phyloP scores from a whole-genome alignment of 2,113 vertebrate species.

The Engraulis encrasicolus region DNA sequence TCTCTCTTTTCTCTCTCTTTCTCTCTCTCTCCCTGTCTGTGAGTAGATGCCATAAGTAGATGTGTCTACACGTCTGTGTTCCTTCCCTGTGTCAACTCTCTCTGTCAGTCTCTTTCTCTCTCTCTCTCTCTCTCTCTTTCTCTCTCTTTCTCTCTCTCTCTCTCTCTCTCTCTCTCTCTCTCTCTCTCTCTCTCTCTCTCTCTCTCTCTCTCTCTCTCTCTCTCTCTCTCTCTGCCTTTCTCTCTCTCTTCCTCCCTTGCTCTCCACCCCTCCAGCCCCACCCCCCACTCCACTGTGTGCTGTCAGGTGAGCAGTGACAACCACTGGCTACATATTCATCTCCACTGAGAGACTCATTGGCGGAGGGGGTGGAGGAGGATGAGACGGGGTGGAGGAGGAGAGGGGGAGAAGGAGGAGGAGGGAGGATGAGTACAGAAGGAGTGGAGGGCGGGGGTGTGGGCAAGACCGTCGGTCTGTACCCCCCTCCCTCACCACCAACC shows the following conservation, averaged over 20 bases:
- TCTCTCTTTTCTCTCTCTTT: background rate
- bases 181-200: background rate
- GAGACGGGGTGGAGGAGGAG: background rate
- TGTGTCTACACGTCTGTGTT: no score
- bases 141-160: conserved; percentile 33
- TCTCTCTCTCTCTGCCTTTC: background rate
- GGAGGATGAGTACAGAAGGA: no score
- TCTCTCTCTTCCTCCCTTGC: background rate
- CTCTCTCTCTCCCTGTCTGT: background rate
- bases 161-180: conserved; percentile 13
- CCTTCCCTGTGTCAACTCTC: background rate
- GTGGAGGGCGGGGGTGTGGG: background rate
- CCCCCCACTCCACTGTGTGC: background rate
- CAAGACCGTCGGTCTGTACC: background rate
- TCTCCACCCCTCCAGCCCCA: background rate
- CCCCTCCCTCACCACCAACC: no score
- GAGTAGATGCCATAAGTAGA: no score
- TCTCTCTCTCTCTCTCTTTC: background rate
- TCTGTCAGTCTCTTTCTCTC: background rate
- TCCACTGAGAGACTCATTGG: conserved; percentile 42
- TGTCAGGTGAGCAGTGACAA: conserved; percentile 39
- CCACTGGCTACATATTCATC: conserved; percentile 54
- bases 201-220: background rate
- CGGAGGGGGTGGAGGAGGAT: conserved; percentile 29
- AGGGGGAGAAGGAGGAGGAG: no score